A percentile compares a stretch with the other conserved stretches of the same genome.
Evolutionary conservation across 2,797 vertebrate genomes (phyloP).

Genomic region (Australoheros facetus): DNA sequence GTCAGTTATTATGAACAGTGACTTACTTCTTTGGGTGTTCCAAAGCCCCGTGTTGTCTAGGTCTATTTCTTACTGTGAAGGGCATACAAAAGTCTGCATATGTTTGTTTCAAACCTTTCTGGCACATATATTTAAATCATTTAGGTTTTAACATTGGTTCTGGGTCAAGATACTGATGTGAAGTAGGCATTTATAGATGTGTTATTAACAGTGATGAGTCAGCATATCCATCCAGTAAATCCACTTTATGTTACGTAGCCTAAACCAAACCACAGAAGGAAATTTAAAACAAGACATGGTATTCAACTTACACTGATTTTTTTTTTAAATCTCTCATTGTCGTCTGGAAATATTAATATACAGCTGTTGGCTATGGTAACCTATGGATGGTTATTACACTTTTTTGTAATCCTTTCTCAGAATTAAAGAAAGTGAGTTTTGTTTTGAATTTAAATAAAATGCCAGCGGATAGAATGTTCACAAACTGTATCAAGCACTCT

Average conservation of each 20-base stretch:
- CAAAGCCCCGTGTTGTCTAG: neutral
- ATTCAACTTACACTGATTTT: neutral
- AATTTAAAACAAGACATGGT: neutral
- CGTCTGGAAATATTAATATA: neutral
- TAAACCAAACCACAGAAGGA: neutral
- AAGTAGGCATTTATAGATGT: neutral
- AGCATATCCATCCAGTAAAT: neutral
- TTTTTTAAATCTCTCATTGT: neutral
- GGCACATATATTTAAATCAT: neutral
- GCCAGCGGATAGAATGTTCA: neutral
- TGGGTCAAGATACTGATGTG: neutral
- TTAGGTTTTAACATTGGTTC: neutral
- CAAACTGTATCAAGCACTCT: conserved; percentile 28
- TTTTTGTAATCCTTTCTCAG: neutral
- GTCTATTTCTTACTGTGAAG: neutral
- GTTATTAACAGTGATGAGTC: neutral
- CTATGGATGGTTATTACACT: neutral
- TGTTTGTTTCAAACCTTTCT: neutral
- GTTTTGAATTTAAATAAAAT: conserved; percentile 29
- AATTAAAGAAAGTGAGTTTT: neutral
- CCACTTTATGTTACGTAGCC: neutral
- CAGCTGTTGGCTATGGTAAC: neutral
- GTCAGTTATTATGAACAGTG: neutral
- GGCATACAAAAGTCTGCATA: too few species aligned
- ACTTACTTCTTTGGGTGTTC: neutral